Conservation (phyloP, 2,888 invertebrate genomes). For the Drosophila histrio region DNA sequence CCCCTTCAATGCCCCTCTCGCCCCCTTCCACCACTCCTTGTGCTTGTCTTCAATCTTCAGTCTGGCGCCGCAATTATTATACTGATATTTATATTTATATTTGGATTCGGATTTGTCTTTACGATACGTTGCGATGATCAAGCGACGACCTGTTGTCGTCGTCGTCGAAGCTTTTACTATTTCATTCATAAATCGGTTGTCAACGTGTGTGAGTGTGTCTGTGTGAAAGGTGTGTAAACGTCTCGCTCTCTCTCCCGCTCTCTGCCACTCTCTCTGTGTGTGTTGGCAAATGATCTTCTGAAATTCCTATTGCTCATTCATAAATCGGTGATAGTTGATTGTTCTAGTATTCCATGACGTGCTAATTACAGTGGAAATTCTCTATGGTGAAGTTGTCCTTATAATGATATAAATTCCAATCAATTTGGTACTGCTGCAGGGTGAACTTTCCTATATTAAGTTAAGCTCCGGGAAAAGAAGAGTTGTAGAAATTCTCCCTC, state of each 20-base stretch:
- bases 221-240: constrained; percentile 1
- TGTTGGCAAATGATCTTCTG: constrained; percentile 31
- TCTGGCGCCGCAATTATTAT: constrained; percentile 34
- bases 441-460: no score
- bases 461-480: no score
- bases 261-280: background rate
- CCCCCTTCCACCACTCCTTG: background rate
- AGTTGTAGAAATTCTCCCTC: no score
- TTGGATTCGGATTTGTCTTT: constrained; percentile 10
- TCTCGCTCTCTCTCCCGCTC: background rate
- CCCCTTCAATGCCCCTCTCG: background rate
- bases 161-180: constrained; percentile 46
- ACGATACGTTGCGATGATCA: constrained; percentile 9
- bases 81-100: constrained; percentile 26
- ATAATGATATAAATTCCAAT: no score
- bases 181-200: constrained; percentile 65
- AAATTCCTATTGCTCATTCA: constrained; percentile 60
- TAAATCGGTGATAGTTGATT: constrained; percentile 16
- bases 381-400: background rate
- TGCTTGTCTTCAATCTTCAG: background rate
- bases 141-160: constrained; percentile 46
- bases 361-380: background rate
- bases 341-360: background rate
- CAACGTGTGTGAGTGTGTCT: background rate
- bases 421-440: no score